Conservation (phyloP, 2,888 invertebrate genomes). For the Oeneis ivallda region DNA sequence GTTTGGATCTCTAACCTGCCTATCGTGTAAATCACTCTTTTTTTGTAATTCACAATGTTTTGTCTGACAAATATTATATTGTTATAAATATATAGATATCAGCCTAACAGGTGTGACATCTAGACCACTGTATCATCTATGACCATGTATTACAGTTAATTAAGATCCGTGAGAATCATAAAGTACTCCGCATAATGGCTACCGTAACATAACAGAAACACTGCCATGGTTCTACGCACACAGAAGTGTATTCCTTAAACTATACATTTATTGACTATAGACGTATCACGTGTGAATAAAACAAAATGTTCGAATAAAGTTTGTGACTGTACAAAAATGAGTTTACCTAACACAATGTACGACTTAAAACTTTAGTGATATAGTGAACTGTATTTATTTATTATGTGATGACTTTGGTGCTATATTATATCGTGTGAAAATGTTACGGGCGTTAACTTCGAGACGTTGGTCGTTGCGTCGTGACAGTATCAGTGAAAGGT, state of each 20-base stretch:
- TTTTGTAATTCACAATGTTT: too few species aligned
- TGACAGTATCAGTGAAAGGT: slow-evolving; percentile 77
- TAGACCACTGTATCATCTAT: neutral
- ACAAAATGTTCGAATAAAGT: too few species aligned
- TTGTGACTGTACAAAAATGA: too few species aligned
- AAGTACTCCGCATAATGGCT: neutral
- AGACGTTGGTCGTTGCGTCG: slow-evolving; percentile 75
- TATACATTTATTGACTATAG: neutral
- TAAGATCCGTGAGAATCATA: slow-evolving; percentile 5
- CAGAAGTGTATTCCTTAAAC: neutral
- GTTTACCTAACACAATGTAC: too few species aligned
- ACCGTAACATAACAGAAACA: neutral
- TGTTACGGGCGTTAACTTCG: slow-evolving; percentile 74
- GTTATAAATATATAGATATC: too few species aligned
- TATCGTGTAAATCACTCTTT: too few species aligned
- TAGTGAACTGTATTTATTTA: slow-evolving; percentile 43
- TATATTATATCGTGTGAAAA: slow-evolving; percentile 44
- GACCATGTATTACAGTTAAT: neutral
- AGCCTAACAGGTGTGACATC: neutral
- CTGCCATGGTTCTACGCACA: too few species aligned
- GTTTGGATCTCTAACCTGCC: too few species aligned
- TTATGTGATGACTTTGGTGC: slow-evolving; percentile 42
- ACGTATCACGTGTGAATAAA: too few species aligned
- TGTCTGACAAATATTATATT: too few species aligned
- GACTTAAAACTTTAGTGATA: slow-evolving; percentile 8